These are phyloP conservation scores for Gastrophryne carolinensis DNA, from an alignment of 2,797 vertebrate species.

Conservation along the genomic window DNA sequence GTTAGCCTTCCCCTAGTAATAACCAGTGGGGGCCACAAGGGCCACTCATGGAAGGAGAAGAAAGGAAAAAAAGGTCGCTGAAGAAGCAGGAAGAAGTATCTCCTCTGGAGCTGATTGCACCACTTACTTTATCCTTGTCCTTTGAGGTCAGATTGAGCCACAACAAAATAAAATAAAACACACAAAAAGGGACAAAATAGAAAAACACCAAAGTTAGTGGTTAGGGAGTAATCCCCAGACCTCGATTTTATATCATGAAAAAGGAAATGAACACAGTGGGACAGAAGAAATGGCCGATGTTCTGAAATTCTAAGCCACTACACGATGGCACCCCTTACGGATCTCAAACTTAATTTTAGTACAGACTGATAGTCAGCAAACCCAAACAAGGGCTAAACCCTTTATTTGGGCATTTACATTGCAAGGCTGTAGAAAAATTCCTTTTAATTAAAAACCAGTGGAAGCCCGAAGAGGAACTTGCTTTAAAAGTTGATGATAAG, in stretches of 20 bases:
- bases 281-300: not conserved
- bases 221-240: slow-evolving; percentile 29
- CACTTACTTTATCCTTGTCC: slow-evolving; percentile 83
- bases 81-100: slow-evolving; percentile 35
- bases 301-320: not conserved
- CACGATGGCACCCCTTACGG: not conserved
- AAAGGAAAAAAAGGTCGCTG: slow-evolving; percentile 42
- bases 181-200: slow-evolving; percentile 58
- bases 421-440: too few relatives aligned
- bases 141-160: slow-evolving; percentile 67
- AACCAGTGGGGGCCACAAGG: not conserved
- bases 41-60: slow-evolving; percentile 39
- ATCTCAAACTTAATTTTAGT: too few relatives aligned
- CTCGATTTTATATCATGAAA: slow-evolving; percentile 20
- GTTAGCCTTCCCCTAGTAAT: not conserved
- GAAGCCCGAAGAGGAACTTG: too few relatives aligned
- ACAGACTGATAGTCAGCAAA: too few relatives aligned
- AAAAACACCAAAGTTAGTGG: slow-evolving; percentile 40
- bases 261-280: slow-evolving; percentile 46
- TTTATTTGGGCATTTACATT: too few relatives aligned
- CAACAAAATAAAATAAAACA: slow-evolving; percentile 53
- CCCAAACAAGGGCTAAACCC: too few relatives aligned
- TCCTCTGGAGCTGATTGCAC: slow-evolving; percentile 24
- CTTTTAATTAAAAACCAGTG: too few relatives aligned
- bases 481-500: too few relatives aligned